These are phyloP conservation scores for Halcyon malimbica DNA, from an alignment of 2,113 vertebrate species.

Conservation along the genomic window DNA sequence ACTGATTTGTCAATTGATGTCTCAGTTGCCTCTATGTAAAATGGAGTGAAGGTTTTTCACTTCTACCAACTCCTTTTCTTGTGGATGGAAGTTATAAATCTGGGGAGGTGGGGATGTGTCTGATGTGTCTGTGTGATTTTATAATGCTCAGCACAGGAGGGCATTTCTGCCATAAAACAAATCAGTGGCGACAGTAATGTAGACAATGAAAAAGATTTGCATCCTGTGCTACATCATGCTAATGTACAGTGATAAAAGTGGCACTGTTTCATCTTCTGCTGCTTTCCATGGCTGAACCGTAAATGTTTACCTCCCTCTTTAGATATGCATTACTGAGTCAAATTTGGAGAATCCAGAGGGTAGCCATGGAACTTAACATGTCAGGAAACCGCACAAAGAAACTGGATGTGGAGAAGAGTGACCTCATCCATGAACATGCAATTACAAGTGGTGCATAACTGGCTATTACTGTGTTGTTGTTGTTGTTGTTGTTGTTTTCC, in stretches of 20 bases:
- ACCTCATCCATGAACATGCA: background rate
- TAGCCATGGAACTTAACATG: background rate
- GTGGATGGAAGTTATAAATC: background rate
- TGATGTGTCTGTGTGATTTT: background rate
- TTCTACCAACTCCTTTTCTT: background rate
- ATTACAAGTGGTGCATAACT: background rate
- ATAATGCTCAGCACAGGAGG: background rate
- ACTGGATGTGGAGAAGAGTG: background rate
- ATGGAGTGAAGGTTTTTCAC: background rate
- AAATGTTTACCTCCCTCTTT: fast-evolving
- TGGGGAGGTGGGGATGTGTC: background rate
- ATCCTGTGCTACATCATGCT: background rate
- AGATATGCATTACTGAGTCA: background rate
- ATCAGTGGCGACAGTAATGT: fast-evolving
- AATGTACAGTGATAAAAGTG: background rate
- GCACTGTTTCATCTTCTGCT: background rate
- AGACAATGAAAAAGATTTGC: background rate
- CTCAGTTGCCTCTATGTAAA: background rate
- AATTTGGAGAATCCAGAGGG: background rate
- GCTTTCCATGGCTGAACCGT: background rate
- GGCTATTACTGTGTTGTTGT: background rate
- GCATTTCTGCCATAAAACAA: background rate
- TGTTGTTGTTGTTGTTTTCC: background rate
- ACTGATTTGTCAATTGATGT: background rate
- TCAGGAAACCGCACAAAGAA: background rate